A percentile compares a stretch with the other conserved stretches of the same genome.
Conservation (phyloP, 2,797 vertebrate species). For the Liparis tanakae region DNA sequence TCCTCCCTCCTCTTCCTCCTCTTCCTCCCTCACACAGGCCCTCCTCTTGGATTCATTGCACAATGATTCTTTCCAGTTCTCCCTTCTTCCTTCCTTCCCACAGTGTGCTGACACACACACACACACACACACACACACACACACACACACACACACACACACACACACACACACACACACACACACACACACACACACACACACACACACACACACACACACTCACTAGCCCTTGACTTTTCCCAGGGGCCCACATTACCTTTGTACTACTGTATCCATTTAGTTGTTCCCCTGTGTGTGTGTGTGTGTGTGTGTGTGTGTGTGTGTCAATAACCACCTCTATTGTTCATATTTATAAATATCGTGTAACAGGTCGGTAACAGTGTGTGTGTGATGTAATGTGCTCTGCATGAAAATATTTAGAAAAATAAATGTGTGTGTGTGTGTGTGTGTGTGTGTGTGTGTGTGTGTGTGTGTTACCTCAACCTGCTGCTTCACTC, state of each 20-base stretch:
- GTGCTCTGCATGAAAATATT: too few relatives aligned
- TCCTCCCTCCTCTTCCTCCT: slow-evolving; percentile 30
- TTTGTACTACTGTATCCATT: neutral
- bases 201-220: slow-evolving; percentile 3
- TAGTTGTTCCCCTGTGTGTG: too few relatives aligned
- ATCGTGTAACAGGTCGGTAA: too few relatives aligned
- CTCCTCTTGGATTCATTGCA: slow-evolving; percentile 49
- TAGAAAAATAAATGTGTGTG: too few relatives aligned
- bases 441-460: too few relatives aligned
- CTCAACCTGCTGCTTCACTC: slow-evolving; percentile 4
- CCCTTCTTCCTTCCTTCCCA: slow-evolving; percentile 59
- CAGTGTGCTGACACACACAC: slow-evolving; percentile 46
- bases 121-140: slow-evolving; percentile 20
- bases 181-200: slow-evolving; percentile 10
- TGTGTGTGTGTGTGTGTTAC: too few relatives aligned
- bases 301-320: too few relatives aligned
- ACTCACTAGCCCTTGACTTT: neutral
- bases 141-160: slow-evolving; percentile 2
- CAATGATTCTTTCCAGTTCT: slow-evolving; percentile 58
- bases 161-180: neutral
- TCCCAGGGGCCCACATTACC: slow-evolving; percentile 7
- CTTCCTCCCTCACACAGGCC: slow-evolving; percentile 25
- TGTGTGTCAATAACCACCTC: too few relatives aligned
- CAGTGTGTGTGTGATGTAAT: too few relatives aligned
- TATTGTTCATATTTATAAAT: too few relatives aligned